Conservation (phyloP, 2,797 vertebrate species). For the Peromyscus aztecus region DNA sequence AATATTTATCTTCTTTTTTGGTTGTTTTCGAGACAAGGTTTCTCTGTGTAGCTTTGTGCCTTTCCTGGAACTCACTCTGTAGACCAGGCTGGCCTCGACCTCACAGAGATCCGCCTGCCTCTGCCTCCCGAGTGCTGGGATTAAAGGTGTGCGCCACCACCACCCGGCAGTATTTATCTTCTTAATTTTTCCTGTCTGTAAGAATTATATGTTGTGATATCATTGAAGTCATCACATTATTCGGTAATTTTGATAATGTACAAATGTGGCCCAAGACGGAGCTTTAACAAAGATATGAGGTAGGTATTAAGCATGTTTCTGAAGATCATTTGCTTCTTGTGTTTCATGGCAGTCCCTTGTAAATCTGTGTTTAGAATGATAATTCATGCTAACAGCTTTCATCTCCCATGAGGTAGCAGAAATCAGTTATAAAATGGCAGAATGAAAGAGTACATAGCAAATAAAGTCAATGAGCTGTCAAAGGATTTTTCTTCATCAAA, state of each 20-base stretch:
- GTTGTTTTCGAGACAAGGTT: too few relatives aligned
- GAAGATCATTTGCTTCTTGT: conserved; percentile 81
- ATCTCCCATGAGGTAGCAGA: conserved; percentile 82
- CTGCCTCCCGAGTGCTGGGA: too few relatives aligned
- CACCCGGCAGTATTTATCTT: not conserved
- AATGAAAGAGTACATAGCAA: conserved; percentile 86
- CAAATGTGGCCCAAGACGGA: conserved; percentile 74
- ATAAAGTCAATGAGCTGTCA: conserved; percentile 89
- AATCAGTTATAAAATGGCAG: conserved; percentile 87
- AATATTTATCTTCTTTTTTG: not conserved
- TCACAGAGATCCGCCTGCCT: too few relatives aligned
- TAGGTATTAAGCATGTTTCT: conserved; percentile 72
- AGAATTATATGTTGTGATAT: conserved; percentile 25
- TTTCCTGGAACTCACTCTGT: not conserved
- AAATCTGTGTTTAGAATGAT: conserved; percentile 86
- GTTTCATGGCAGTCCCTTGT: conserved; percentile 78
- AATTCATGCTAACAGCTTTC: conserved; percentile 87
- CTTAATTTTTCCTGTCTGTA: not conserved
- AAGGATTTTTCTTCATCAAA: conserved; percentile 86
- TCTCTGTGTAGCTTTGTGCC: too few relatives aligned
- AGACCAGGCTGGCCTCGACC: too few relatives aligned
- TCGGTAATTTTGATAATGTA: conserved; percentile 74
- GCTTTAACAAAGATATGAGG: conserved; percentile 72
- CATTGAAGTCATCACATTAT: conserved; percentile 23
- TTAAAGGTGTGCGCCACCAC: too few relatives aligned